Evolutionary conservation across 2,888 invertebrate genomes (phyloP).

Genomic region (Deladenus siricidicola): DNA sequence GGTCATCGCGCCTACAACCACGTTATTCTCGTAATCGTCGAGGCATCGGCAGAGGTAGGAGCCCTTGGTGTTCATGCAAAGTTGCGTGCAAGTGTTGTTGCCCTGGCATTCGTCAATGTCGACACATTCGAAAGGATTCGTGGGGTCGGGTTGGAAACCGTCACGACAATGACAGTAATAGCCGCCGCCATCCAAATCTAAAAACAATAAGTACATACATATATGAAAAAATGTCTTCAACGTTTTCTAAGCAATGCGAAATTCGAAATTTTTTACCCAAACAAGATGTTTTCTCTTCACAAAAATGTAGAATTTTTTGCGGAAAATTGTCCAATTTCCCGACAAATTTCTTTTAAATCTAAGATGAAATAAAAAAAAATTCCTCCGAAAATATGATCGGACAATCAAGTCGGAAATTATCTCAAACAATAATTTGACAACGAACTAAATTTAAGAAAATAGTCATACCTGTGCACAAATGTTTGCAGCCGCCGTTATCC

Average conservation of each 20-base stretch:
- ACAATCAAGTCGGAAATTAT: no score
- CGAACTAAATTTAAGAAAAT: slow-evolving; percentile 58
- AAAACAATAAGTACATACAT: no score
- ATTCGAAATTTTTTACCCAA: no score
- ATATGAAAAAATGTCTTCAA: no score
- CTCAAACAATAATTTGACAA: no score
- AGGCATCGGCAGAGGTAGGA: slow-evolving; percentile 77
- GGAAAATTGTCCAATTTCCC: no score
- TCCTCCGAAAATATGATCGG: no score
- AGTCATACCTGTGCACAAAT: slow-evolving; percentile 67
- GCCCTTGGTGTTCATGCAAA: slow-evolving; percentile 84
- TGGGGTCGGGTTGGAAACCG: slow-evolving; percentile 68
- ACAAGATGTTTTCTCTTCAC: no score
- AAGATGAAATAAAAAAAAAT: no score
- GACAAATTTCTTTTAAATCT: no score
- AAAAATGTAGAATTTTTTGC: no score
- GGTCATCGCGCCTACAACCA: slow-evolving; percentile 52
- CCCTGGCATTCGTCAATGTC: slow-evolving; percentile 56
- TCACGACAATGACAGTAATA: slow-evolving; percentile 87
- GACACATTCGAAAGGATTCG: slow-evolving; percentile 52
- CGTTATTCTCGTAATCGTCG: slow-evolving; percentile 52
- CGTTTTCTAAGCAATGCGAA: no score
- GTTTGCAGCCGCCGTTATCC: slow-evolving; percentile 85
- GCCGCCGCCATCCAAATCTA: slow-evolving; percentile 59
- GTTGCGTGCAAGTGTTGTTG: slow-evolving; percentile 80